Conservation (phyloP, 2,113 vertebrate species). For the Caranx ignobilis region DNA sequence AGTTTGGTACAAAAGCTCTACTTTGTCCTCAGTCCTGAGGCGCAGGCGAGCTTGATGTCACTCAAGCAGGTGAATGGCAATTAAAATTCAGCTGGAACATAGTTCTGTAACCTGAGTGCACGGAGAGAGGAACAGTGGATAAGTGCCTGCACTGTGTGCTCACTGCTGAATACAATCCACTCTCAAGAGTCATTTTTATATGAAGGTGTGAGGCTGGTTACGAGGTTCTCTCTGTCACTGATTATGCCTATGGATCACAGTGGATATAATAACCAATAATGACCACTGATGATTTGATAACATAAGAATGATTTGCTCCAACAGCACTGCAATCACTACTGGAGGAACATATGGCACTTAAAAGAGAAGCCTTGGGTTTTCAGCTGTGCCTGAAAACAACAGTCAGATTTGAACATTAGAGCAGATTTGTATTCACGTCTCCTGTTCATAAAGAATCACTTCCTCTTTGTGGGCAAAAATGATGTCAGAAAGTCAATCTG, state of each 20-base stretch:
- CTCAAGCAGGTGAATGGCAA: constrained; percentile 38
- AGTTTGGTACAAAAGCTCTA: not conserved
- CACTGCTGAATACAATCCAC: constrained; percentile 27
- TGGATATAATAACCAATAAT: constrained; percentile 25
- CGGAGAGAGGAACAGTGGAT: constrained; percentile 22
- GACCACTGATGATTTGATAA: constrained; percentile 15
- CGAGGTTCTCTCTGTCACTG: constrained; percentile 17
- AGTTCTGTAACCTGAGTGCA: constrained; percentile 25
- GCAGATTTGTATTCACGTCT: not conserved
- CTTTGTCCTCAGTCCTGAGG: not conserved
- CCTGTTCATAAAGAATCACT: too few relatives aligned
- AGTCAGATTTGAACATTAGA: not conserved
- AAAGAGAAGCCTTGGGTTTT: not conserved
- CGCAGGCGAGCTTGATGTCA: not conserved
- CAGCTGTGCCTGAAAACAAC: not conserved
- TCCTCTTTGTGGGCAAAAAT: not conserved
- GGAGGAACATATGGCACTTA: not conserved
- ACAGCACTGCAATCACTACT: not conserved
- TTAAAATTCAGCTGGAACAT: constrained; percentile 44
- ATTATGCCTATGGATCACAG: constrained; percentile 32
- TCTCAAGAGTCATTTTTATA: constrained; percentile 20
- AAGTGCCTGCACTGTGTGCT: constrained; percentile 26
- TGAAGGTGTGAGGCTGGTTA: constrained; percentile 9
- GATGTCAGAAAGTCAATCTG: not conserved
- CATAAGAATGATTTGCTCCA: not conserved